Percentiles rank a stretch among this genome's conserved stretches.
phyloP scores from a whole-genome alignment of 92 coral and sea anemone species.

The Umimayanthus chanpuru region DNA sequence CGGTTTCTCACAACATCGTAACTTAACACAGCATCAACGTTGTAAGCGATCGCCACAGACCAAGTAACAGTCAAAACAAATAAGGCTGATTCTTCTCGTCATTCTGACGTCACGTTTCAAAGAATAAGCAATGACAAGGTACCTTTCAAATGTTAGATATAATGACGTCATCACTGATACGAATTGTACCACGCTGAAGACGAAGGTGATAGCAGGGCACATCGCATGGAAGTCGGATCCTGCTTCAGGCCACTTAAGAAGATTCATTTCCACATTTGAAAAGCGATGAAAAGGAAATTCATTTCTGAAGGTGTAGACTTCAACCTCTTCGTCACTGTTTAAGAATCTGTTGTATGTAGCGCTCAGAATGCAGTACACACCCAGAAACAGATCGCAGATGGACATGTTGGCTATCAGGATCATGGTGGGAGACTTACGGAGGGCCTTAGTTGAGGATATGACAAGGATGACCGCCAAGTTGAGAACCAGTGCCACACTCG shows the following conservation, averaged over 20 bases:
- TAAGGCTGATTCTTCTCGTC: not conserved
- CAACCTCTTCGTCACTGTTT: not conserved
- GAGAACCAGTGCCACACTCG: not conserved
- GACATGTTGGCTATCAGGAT: not conserved
- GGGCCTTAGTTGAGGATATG: not conserved
- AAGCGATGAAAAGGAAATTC: not conserved
- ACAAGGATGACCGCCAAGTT: not conserved
- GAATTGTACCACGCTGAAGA: slow-evolving; percentile 5
- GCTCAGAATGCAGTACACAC: not conserved
- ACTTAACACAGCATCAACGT: not conserved
- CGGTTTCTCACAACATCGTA: not conserved
- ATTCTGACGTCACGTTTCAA: not conserved
- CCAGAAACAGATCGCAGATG: not conserved
- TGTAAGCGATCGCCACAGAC: not conserved
- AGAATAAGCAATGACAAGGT: not conserved
- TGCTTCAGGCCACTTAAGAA: not conserved
- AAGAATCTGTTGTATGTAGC: not conserved
- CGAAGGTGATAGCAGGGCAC: not conserved
- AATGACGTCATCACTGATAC: slow-evolving; percentile 5
- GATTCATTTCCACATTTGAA: not conserved
- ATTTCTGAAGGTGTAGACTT: not conserved
- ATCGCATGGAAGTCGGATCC: not conserved
- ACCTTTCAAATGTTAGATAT: not conserved
- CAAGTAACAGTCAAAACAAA: not conserved
- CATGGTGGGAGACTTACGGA: not conserved